Evolutionary conservation across 2,888 invertebrate genomes (phyloP), one percentile per base, ranked within the genome.

Genomic region (Lepidocyrtinus sp.): DNA sequence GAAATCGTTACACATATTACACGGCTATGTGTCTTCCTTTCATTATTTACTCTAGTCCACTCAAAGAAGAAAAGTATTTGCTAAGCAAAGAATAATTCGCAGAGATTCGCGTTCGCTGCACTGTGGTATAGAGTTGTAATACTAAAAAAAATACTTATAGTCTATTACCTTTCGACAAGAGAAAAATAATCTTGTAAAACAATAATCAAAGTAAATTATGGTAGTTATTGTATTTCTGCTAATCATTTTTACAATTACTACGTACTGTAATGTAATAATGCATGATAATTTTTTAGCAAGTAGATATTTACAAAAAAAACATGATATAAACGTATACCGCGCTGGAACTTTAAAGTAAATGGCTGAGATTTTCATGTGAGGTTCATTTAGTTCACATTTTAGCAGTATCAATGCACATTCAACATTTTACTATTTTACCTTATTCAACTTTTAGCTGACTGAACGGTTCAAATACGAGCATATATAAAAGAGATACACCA

Each of bases 21-120:
- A 64, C 81, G 83, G 79, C 79, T 73, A 69, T 74, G 75, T 75
- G 83, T 83, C 83, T 83, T 83, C 83, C 83, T 83, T 79, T 75
- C 76, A 80, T 82, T 80, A n/a, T n/a, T n/a, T n/a, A 84, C 67
- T 84, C 82, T 84, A 84, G 82, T 84, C 83, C 81, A 82, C 82
- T 84, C 80, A 76, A 59, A 71, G 72, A 79, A 55, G n/a, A 68
- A 76, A 73, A 81, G 69, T 73, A 76, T 77, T n/a, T 81, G 71
- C 50, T 81, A 75, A 71, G 70, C 9, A 74, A 36, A 74, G 7
- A 59, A 62, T 19, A 61, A n/a, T n/a, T 62, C 75, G 81, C 75
- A 75, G 67, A 27, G 55, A 71, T 65, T 46, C 63, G 55, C 59
- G n/a, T n/a, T n/a, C n/a, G 65, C 50, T 75, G 71, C 74, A 74